Base-by-base conservation (phyloP, 2,797 vertebrate species). In the Chloroceryle inda region DNA sequence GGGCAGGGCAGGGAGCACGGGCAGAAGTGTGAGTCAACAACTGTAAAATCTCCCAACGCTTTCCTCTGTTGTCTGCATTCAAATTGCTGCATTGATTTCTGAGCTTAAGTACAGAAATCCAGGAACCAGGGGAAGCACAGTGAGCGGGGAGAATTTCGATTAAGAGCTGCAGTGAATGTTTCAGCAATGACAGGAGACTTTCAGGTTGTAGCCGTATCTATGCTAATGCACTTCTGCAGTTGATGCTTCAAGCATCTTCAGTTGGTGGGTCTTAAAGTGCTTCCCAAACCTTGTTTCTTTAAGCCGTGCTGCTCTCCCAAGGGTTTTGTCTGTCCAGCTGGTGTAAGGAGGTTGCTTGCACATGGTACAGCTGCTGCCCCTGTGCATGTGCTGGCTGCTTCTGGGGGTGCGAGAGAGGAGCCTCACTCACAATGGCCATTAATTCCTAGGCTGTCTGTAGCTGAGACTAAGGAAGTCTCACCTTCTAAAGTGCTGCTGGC, bases 21-120 rank as follows among this genome's bases (percentile, higher is more conserved):
- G 63, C 55, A 67, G 68, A 66, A 85, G 56, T 24, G 71, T 49
- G 88, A 96, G 75, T 83, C 80, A 92, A 87, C 74, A 72, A 22
- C 53, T 47, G 26, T 76, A 19, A 81, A 71, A 95, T 73, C 89
- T 69, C 49, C 63, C 50, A 74, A 44, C 0, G 10, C 68, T 77
- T 95, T 73, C 76, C 53, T 66, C 76, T 75, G 56, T 21, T 50
- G 85, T 92, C 64, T 94, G 58, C 61, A 64, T 88, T 96, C 63
- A 78, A 16, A 90, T 76, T 20, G 18, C 50, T 14, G 69, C 66
- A 40, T 85, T 80, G 45, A 82, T 91, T 95, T 92, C 62, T 63
- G 64, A 87, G 33, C 29, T 55, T 22, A 56, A 87, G 75, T 37
- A 55, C 79, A 55, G 85, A 91, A 88, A 64, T 61, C 69, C 49